Base-by-base conservation (phyloP, 1,140 invertebrate genomes). In the Vollenhovia emeryi region DNA sequence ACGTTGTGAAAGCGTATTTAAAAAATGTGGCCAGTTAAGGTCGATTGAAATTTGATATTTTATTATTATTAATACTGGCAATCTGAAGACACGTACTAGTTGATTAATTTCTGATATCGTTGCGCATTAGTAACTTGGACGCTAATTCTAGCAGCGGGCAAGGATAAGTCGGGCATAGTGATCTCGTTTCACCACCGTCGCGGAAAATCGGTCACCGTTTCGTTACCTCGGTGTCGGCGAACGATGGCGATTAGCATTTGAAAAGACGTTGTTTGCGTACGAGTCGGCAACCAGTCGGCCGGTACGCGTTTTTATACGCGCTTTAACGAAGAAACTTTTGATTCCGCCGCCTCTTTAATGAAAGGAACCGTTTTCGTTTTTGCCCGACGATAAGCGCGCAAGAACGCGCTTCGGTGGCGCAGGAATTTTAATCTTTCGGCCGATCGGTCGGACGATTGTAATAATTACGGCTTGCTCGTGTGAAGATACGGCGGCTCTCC, bases 321-420 rank as follows among this genome's bases (percentile, higher is more conserved):
- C 15, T 66, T 66, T 66, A 82, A 82, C 78, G 78, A 59, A 36
- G 66, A 59, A 73, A 73, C 66, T 82, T 73, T 82, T 82, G 66
- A 82, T 59, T 82, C 24, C 66, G 78, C 78, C 78, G 78, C 78
- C 36, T 82, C 66, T 82, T 82, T 82, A 82, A 82, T 73, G 78
- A 71, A 71, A 73, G 78, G 57, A 55, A 82, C 66, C 78, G 78
- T 82, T 82, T 62, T 27, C 48, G n/a, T 73, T 76, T 59, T 57
- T 43, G 78, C 66, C 66, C 30, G 50, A 43, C 71, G 66, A 73
- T 82, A 82, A 82, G 50, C 75, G 83, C 33, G 59, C 82, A 55
- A 30, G 36, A 75, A 69, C 75, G 83, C 83, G 75, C 69, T 66
- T 33, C 43, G 59, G 83, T 45, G 75, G 55, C 73, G 60, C 74